A percentile compares a stretch with the other conserved stretches of the same genome.
Conservation (phyloP, 2,113 vertebrate genomes). For the Pantherophis guttatus region DNA sequence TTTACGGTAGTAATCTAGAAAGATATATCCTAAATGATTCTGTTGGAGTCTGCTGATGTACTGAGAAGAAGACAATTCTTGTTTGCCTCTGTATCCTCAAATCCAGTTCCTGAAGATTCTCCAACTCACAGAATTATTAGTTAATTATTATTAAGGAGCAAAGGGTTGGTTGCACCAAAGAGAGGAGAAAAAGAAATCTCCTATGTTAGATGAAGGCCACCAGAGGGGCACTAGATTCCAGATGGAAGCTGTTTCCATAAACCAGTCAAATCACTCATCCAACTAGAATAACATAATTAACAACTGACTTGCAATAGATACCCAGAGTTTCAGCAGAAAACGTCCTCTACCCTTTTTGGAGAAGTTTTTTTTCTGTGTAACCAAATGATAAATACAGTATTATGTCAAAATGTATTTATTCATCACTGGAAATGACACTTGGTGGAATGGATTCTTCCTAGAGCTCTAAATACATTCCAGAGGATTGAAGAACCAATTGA, state of each 20-base stretch:
- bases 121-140: neutral
- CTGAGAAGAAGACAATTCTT: neutral
- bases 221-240: neutral
- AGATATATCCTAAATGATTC: neutral
- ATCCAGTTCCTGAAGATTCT: neutral
- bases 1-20: neutral
- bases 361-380: neutral
- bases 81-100: neutral
- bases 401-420: neutral
- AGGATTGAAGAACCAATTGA: neutral
- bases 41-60: neutral
- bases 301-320: neutral
- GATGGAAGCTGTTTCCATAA: neutral
- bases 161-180: neutral
- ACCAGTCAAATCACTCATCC: too few species aligned
- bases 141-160: neutral
- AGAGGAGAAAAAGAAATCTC: neutral
- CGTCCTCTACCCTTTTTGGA: too few species aligned
- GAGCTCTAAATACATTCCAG: neutral
- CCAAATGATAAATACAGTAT: neutral
- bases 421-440: neutral
- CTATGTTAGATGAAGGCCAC: neutral
- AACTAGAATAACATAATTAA: neutral
- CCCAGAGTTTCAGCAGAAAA: neutral
- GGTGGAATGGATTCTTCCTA: neutral